Evolutionary conservation across 2,888 invertebrate genomes (phyloP).

Genomic region (Arrhopalites spinosus): DNA sequence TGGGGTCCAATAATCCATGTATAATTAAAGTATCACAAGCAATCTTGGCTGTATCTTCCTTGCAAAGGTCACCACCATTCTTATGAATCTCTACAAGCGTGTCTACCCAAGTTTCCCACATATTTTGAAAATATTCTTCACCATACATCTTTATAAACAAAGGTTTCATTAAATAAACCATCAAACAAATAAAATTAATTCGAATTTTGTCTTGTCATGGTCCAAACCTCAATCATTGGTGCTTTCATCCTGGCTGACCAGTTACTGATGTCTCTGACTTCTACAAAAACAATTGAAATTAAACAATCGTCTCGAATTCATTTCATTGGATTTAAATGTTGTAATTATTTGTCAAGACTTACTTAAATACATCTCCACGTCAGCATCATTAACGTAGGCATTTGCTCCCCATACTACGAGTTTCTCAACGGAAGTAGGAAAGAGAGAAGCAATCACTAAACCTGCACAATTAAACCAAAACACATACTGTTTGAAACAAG

Average conservation of each 20-base stretch:
- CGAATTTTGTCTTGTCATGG: too few species aligned
- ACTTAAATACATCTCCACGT: slow-evolving; percentile 33
- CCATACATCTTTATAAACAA: slow-evolving; percentile 70
- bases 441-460: slow-evolving; percentile 65
- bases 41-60: slow-evolving; percentile 67
- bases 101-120: slow-evolving; percentile 40
- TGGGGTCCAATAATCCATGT: slow-evolving; percentile 81
- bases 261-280: slow-evolving; percentile 70
- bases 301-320: not conserved
- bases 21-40: slow-evolving; percentile 78
- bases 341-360: slow-evolving; percentile 9
- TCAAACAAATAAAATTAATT: too few species aligned
- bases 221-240: slow-evolving; percentile 65
- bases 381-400: slow-evolving; percentile 63
- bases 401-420: slow-evolving; percentile 79
- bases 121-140: slow-evolving; percentile 68
- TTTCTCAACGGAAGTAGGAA: slow-evolving; percentile 71
- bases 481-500: too few species aligned
- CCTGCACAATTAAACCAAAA: slow-evolving; percentile 66
- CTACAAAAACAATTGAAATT: slow-evolving; percentile 34
- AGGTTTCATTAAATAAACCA: too few species aligned
- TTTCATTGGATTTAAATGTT: not conserved
- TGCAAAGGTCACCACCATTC: slow-evolving; percentile 75
- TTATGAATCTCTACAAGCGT: slow-evolving; percentile 58
- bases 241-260: slow-evolving; percentile 81